These are phyloP conservation scores for Lanistes nyassanus DNA, from an alignment of 1,140 invertebrate genomes.

Conservation along the genomic window DNA sequence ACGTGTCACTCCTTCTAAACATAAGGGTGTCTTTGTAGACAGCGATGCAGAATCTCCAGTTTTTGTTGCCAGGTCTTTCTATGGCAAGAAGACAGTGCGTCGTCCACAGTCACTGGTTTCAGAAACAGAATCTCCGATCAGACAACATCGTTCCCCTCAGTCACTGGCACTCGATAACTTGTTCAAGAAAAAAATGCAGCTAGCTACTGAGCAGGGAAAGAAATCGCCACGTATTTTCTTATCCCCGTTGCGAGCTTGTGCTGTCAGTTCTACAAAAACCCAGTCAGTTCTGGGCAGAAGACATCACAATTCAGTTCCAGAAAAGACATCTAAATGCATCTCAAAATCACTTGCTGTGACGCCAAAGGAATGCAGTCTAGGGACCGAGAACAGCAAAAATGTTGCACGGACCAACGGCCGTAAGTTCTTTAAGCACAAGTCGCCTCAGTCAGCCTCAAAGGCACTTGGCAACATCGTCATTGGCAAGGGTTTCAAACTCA, in stretches of 20 bases:
- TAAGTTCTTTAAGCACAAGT: conserved; percentile 23
- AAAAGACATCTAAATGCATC: background rate
- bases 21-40: conserved; percentile 9
- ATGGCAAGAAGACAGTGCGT: conserved; percentile 15
- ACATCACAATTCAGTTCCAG: background rate
- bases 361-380: background rate
- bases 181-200: background rate
- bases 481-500: conserved; percentile 42
- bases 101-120: background rate
- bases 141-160: background rate
- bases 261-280: background rate
- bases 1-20: too few species aligned
- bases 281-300: background rate
- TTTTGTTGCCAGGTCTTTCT: conserved; percentile 31
- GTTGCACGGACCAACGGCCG: background rate
- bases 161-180: background rate
- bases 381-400: background rate
- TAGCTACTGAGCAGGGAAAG: background rate
- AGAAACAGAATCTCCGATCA: background rate
- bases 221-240: background rate
- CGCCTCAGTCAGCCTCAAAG: conserved; percentile 31
- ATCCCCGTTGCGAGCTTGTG: background rate
- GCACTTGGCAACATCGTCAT: conserved; percentile 32
- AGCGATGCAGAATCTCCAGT: conserved; percentile 13
- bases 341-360: background rate